These are phyloP conservation scores for Eristalis pertinax DNA, from an alignment of 2,888 invertebrate genomes.

Conservation along the genomic window DNA sequence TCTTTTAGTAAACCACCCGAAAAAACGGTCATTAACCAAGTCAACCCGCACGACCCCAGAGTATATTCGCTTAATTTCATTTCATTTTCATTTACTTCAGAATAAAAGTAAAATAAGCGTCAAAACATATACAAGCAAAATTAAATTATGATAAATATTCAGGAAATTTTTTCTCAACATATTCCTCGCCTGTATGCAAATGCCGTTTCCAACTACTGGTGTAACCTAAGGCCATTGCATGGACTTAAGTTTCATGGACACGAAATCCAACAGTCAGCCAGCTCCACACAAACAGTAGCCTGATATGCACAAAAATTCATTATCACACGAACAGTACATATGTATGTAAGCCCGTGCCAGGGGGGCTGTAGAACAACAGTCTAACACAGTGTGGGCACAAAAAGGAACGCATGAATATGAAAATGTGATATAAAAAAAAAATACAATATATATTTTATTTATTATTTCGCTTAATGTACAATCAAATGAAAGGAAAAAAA, in stretches of 20 bases:
- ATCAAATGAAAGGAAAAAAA: conserved; percentile 46
- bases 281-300: neutral
- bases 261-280: neutral
- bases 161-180: conserved; percentile 51
- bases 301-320: conserved; percentile 48
- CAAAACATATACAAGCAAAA: neutral
- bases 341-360: neutral
- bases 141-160: conserved; percentile 68
- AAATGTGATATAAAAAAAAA: conserved; percentile 50
- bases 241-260: conserved; percentile 58
- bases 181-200: conserved; percentile 56
- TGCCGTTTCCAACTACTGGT: conserved; percentile 25
- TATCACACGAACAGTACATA: conserved; percentile 53
- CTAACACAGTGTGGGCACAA: neutral
- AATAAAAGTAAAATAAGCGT: neutral
- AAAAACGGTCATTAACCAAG: conserved; percentile 17
- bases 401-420: conserved; percentile 61
- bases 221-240: conserved; percentile 28
- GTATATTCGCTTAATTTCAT: conserved; percentile 15
- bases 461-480: conserved; percentile 70
- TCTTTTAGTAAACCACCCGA: neutral
- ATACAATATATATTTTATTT: conserved; percentile 44
- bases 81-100: conserved; percentile 8
- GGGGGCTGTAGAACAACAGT: neutral
- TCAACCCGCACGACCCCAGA: conserved; percentile 11